Conservation (phyloP, 2,888 invertebrate genomes). For the Orthosia cruda region DNA sequence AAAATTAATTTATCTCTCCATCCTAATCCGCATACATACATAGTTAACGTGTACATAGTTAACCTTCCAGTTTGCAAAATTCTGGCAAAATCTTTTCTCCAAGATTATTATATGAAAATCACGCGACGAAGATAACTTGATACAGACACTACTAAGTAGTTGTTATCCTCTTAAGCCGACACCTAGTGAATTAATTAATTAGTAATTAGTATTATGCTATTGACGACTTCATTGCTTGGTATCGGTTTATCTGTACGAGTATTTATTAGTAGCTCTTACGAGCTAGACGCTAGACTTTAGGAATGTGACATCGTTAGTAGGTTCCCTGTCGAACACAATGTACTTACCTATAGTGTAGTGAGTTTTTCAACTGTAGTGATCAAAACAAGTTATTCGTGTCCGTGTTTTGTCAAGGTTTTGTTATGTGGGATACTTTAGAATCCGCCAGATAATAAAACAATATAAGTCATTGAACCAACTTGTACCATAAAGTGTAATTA, state of each 20-base stretch:
- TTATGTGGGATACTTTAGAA: no score
- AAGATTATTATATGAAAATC: not conserved
- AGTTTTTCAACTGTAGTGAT: no score
- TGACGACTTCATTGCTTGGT: not conserved
- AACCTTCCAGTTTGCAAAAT: no score
- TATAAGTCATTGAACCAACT: no score
- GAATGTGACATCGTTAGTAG: not conserved
- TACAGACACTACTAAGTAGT: not conserved
- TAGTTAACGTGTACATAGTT: no score
- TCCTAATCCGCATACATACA: no score
- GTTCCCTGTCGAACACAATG: not conserved
- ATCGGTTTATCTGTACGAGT: not conserved
- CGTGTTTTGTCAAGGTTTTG: not conserved
- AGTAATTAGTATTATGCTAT: slow-evolving; percentile 10
- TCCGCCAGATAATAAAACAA: no score
- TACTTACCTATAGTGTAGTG: no score
- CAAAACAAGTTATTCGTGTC: not conserved
- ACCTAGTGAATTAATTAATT: slow-evolving; percentile 8
- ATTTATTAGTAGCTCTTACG: not conserved
- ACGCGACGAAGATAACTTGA: not conserved
- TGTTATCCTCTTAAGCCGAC: not conserved
- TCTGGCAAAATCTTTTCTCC: no score
- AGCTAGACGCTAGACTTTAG: not conserved
- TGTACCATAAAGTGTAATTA: no score
- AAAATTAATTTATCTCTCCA: no score